Evolutionary conservation across 2,797 vertebrate species (phyloP), one percentile per base, ranked within the genome.

Genomic region (Anguilla megastoma): DNA sequence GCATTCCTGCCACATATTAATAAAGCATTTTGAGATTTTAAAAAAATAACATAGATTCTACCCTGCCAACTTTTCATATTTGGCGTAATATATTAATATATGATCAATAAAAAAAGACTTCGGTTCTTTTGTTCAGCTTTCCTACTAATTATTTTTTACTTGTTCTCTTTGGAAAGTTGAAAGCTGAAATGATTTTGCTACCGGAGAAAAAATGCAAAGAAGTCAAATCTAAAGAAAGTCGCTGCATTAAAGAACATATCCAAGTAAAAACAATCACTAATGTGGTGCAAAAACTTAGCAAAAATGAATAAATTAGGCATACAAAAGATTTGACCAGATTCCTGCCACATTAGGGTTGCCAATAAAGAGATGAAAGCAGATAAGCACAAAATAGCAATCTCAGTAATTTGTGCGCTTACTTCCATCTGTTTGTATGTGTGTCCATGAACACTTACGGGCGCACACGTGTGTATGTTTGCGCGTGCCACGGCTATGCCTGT

Each of bases 401-500:
- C 56, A 21, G 5, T 63, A 16, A 30, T 27, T 18, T 33, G 66
- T 58, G 54, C 58, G 16, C 30, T 60, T 24, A 60, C 24, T 24
- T 24, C 76, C 41, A 48, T 80, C 16, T 58, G 30, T 84, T 50
- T 84, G 82, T 54, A 52, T 85, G 10, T 60, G 84, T 63, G 85
- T 12, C 41, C 71, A 41, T 85, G 82, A 63, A 86, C 66, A 69
- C 76, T 56, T 12, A n/a, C 14, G 33, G 30, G 36, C 33, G 4
- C 74, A 18, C 30, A 18, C 36, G 74, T 58, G 84, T 56, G 50
- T 85, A 10, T 85, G 84, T 85, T 76, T 87, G 82, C 45, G 82
- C 52, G 54, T 24, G 45, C 6, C 41, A 48, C 12, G 7, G 41
- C 36, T 27, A 80, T 9, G 41, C 18, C 76, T 24, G 18, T n/a